Evolutionary conservation across 2,113 vertebrate species (phyloP), one percentile per base, ranked within the genome.

Genomic region (Lepisosteus oculatus): DNA sequence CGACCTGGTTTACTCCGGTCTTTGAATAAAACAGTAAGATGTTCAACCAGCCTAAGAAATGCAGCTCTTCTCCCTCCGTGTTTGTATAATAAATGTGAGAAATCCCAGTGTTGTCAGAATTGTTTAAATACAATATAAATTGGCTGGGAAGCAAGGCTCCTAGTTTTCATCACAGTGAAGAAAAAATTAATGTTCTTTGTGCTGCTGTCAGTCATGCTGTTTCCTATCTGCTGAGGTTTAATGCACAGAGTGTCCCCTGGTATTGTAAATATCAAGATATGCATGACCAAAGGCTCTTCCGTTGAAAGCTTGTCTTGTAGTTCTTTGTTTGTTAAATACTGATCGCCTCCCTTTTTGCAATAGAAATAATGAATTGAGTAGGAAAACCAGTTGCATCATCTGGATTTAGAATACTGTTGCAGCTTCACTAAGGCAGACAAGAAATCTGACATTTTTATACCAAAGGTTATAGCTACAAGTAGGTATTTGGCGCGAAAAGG

Each of bases 51-150:
- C 56, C 11, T 59, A 13, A 59, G 56, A 59, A 59, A 12, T 11
- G 56, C 56, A 59, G 56, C 56, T 59, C 56, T 4, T 59, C 13
- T 59, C 56, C 56, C 54, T 55, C 47, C n/a, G 56, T 59, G 56
- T 59, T 59, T 59, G 56, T 59, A 14, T 4, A 59, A 59, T 59
- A 13, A 59, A 59, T 59, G 56, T n/a, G n/a, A 59, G 56, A 59
- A 59, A 59, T 6, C 47, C n/a, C 56, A 12, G 11, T 59, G 56
- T n/a, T 59, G 56, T 59, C 56, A 59, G 11, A 11, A n/a, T 12
- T 59, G 12, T 59, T 59, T 59, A 59, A 59, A 59, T 13, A 59
- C 3, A 59, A 59, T 59, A 59, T n/a, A 59, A 59, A 59, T 6
- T 59, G 56, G 3, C 7, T 12, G 3, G n/a, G 56, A 13, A 59